Conservation (phyloP, 2,113 vertebrate species). For the Tonatia bakeri region DNA sequence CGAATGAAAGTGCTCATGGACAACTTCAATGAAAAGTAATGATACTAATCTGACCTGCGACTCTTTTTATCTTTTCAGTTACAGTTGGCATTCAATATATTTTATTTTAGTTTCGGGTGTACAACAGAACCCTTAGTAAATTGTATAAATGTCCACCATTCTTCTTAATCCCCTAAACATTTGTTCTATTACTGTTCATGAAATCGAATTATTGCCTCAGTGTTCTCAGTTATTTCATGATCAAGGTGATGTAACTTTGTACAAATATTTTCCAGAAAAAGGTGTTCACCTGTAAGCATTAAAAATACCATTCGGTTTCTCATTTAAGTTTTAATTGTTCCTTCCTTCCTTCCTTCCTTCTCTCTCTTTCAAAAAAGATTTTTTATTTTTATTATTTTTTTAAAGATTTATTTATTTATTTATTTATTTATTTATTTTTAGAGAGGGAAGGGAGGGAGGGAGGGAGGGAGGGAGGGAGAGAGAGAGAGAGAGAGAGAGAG, state of each 20-base stretch:
- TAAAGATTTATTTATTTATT: too few species aligned
- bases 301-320: conserved; percentile 1
- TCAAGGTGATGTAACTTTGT: background rate
- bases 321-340: conserved; percentile 55
- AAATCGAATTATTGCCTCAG: background rate
- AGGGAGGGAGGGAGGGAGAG: too few species aligned
- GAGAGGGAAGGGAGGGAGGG: too few species aligned
- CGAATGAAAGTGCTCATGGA: background rate
- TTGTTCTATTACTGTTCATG: background rate
- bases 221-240: conserved; percentile 48
- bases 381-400: too few species aligned
- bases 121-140: background rate
- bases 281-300: conserved; percentile 6
- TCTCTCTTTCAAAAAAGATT: too few species aligned
- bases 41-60: background rate
- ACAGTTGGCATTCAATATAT: background rate
- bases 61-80: background rate
- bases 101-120: background rate
- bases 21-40: conserved; percentile 1
- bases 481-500: too few species aligned
- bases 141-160: background rate
- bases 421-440: too few species aligned
- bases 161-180: background rate
- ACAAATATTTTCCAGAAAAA: conserved; percentile 25
- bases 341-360: too few species aligned